Evolutionary conservation across 2,113 vertebrate species (phyloP).

Genomic region (Vulpes lagopus): DNA sequence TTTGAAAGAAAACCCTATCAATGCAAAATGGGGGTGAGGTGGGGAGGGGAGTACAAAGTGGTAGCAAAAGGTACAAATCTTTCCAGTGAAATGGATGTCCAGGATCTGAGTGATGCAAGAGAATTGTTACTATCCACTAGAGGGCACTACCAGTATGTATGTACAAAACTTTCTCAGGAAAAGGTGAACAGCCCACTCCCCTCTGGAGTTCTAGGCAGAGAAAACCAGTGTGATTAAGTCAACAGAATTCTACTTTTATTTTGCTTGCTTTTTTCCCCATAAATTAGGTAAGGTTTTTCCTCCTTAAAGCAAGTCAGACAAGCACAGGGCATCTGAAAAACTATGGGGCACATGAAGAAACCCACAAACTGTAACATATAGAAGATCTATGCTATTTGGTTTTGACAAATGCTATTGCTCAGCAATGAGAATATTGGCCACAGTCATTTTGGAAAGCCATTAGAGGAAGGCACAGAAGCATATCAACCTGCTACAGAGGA

Average conservation of each 20-base stretch:
- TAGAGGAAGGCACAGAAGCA: neutral
- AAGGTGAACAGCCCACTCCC: neutral
- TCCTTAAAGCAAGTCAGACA: neutral
- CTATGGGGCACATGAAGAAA: neutral
- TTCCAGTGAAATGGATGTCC: neutral
- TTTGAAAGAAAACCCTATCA: constrained; percentile 3
- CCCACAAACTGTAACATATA: neutral
- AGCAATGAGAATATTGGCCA: neutral
- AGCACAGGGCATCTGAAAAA: neutral
- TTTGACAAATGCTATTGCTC: neutral
- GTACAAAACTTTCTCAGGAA: neutral
- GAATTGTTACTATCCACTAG: constrained; percentile 58
- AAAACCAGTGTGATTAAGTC: neutral
- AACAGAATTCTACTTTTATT: neutral
- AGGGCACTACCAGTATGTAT: constrained; percentile 66
- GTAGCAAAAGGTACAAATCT: neutral
- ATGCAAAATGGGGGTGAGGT: neutral
- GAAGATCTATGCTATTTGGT: neutral
- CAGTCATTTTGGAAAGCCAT: neutral
- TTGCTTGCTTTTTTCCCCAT: neutral
- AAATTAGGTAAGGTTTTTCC: neutral
- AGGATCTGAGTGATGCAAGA: neutral
- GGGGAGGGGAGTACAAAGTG: neutral
- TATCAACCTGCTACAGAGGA: neutral
- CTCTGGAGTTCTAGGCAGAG: neutral